Percentiles rank a stretch among this genome's conserved stretches.
Evolutionary conservation across 92 coral and sea anemone genomes (phyloP).

Genomic region (Muricea muricata): DNA sequence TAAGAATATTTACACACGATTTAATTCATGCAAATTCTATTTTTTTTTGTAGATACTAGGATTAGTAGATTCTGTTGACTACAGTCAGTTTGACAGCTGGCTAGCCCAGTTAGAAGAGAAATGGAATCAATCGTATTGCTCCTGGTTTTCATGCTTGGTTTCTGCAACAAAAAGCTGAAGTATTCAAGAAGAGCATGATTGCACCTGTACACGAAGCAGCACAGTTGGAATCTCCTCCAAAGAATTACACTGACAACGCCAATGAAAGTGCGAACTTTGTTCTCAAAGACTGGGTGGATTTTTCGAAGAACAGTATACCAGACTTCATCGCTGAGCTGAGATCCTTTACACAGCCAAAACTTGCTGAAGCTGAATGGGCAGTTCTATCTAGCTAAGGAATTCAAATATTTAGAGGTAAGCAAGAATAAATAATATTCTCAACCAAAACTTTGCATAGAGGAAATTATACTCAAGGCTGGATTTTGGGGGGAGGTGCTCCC

Average conservation of each 20-base stretch:
- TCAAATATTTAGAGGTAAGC: constrained; percentile 55
- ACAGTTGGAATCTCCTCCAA: constrained; percentile 67
- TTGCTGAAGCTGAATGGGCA: constrained; percentile 63
- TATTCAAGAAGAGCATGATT: constrained; percentile 49
- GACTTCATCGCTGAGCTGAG: constrained; percentile 47
- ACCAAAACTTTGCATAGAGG: too few species aligned
- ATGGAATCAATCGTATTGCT: constrained; percentile 58
- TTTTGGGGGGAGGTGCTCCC: too few species aligned
- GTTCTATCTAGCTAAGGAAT: too few species aligned
- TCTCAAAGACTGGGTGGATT: constrained; percentile 61
- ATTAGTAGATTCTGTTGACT: constrained; percentile 44
- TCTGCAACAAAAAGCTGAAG: background rate
- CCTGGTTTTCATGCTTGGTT: constrained; percentile 72
- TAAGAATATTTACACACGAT: too few species aligned
- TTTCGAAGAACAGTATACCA: constrained; percentile 64
- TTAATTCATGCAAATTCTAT: too few species aligned
- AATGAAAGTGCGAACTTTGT: constrained; percentile 65
- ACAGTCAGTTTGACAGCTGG: constrained; percentile 34
- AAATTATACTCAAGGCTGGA: background rate
- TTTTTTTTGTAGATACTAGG: constrained; percentile 48
- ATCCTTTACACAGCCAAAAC: constrained; percentile 44
- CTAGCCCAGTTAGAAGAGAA: constrained; percentile 46
- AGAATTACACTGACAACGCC: constrained; percentile 56
- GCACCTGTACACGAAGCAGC: constrained; percentile 62
- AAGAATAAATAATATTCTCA: too few species aligned